Base-by-base conservation (phyloP, 1,140 invertebrate genomes). In the Saccostrea glomerata region DNA sequence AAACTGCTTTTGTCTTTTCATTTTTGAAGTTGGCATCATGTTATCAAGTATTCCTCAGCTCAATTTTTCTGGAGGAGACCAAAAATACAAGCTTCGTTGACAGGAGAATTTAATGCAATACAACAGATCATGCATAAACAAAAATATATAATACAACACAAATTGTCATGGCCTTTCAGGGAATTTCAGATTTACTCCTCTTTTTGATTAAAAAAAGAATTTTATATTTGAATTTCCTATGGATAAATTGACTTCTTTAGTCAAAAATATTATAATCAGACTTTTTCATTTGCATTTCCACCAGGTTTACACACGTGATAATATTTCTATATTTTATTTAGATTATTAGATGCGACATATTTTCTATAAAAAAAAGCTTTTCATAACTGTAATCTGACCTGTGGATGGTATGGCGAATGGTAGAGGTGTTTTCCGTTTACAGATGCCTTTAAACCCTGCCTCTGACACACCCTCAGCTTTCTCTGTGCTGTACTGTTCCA, bases 391-490 rank as follows among this genome's bases (percentile, higher is more conserved):
- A 55, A 15, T 83, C 85, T 36, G 87, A 90, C 89, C 89, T 89
- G 90, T 77, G 66, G 86, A 82, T 84, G 90, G 89, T 86, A 93
- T 89, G 87, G 92, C 87, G 91, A 93, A 91, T 89, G 94, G 89
- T 89, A 92, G 86, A 88, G 94, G 92, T 95, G 94, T 77, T 94
- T 94, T 86, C 94, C 95, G 92, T 94, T 96, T 88, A 95, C 96
- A 90, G 96, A 94, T 87, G 96, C 95, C 86, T 96, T 96, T 93
- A 96, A 96, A 93, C 95, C 96, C 92, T 96, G 95, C 93, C 96
- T 96, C 87, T 96, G 96, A 95, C 96, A 96, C 87, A 96, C 95
- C 94, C 96, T 96, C 89, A 96, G 96, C 96, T 96, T 96, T 96
- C 95, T 94, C 90, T 86, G 91, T 90, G 25, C 89, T 93, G 83